Evolutionary conservation across 2,113 vertebrate species (phyloP), one percentile per base, ranked within the genome.

Genomic region (Colaptes auratus): DNA sequence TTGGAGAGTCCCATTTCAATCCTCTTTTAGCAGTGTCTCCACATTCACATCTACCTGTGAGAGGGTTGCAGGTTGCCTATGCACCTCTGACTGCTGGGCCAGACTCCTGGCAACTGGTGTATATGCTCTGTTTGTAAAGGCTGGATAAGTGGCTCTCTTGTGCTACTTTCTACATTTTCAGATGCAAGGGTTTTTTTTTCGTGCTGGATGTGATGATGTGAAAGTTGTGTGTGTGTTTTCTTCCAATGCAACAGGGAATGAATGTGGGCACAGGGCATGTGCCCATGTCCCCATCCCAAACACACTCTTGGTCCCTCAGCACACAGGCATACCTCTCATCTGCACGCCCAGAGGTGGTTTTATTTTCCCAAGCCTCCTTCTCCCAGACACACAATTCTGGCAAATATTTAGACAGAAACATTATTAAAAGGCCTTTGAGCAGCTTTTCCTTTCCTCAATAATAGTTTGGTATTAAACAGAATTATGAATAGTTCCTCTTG

Each of bases 361-460:
- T 87, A 67, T 81, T 82, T 94, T 74, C 85, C 86, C 93, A 91
- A 82, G 58, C 33, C 28, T 91, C 83, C 66, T 95, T 94, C 88
- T 92, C 90, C 63, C 78, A 93, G 82, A 87, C 95, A 94, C 85
- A 91, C 93, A 96, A 67, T 95, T 86, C 85, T 33, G 75, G 91
- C 95, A 98, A 98, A 98, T 97, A 97, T 97, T 98, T 97, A 97
- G 96, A 97, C 88, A 97, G 95, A 90, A 91, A 82, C 66, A 89
- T 87, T 92, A 94, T 86, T 95, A 97, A 97, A 97, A 96, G 90
- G 89, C 76, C 80, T 96, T 93, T 94, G 92, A 96, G 87, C 71
- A 90, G 93, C 84, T 95, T 96, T 85, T 89, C 94, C 80, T 97
- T 97, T 94, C 89, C 88, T 96, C 89, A 83, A 85, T 88, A 97